Conservation (phyloP, 2,113 vertebrate genomes). For the Oceanodroma tethys region DNA sequence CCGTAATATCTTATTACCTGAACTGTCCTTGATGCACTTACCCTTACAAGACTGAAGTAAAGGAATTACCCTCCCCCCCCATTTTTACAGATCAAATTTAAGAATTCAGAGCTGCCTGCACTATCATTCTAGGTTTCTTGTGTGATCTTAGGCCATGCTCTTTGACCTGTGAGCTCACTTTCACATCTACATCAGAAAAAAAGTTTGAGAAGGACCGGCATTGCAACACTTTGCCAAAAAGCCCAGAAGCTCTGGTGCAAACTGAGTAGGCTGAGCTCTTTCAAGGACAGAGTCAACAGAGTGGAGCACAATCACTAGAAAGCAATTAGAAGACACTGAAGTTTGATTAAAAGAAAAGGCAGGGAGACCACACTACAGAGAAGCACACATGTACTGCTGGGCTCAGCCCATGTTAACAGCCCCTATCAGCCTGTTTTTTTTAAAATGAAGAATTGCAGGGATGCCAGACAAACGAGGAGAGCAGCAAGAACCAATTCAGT, state of each 20-base stretch:
- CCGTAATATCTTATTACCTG: not conserved
- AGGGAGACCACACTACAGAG: not conserved
- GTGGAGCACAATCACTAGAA: not conserved
- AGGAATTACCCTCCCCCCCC: fast-evolving
- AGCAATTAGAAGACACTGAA: not conserved
- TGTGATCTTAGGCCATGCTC: not conserved
- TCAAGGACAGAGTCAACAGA: not conserved
- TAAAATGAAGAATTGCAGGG: not conserved
- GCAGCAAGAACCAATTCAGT: not conserved
- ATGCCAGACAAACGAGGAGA: not conserved
- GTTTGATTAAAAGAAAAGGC: not conserved
- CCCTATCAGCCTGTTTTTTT: not conserved
- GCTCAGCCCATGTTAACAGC: not conserved
- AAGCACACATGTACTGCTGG: not conserved
- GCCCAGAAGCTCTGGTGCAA: not conserved
- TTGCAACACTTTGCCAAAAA: not conserved
- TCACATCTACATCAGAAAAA: not conserved
- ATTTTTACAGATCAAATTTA: not conserved
- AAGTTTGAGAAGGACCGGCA: not conserved
- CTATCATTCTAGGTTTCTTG: not conserved
- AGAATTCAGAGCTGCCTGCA: not conserved
- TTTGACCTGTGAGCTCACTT: not conserved
- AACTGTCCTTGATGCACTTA: not conserved
- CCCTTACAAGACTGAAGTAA: not conserved
- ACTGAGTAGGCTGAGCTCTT: not conserved